A percentile compares a stretch with the other conserved stretches of the same genome.
These are phyloP conservation scores for Oncorhynchus tshawytscha DNA, from an alignment of 2,113 vertebrate genomes.

Conservation along the genomic window DNA sequence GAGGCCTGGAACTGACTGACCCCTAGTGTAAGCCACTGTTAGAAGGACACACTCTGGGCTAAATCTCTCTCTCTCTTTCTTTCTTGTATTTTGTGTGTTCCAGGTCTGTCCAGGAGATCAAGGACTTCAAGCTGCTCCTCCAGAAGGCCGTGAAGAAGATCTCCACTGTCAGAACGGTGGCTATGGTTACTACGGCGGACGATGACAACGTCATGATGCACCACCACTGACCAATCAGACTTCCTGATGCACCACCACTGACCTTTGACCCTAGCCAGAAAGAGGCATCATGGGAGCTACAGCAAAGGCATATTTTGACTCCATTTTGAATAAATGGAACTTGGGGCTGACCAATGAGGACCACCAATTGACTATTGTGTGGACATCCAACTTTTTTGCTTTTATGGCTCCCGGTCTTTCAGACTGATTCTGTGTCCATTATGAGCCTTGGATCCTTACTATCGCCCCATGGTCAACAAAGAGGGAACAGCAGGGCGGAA, in stretches of 20 bases:
- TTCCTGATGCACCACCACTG: not conserved
- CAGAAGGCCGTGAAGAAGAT: conserved; percentile 70
- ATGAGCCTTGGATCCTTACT: too few species aligned
- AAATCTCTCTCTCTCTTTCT: not conserved
- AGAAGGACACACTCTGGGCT: too few species aligned
- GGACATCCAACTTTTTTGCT: too few species aligned
- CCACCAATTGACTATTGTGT: too few species aligned
- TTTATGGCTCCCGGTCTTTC: too few species aligned
- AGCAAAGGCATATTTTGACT: not conserved
- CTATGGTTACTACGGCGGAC: conserved; percentile 44
- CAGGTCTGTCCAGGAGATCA: conserved; percentile 11
- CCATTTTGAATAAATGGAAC: too few species aligned
- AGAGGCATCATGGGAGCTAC: not conserved
- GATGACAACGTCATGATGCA: conserved; percentile 46
- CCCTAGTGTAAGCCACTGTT: too few species aligned
- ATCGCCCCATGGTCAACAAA: too few species aligned
- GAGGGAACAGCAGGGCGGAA: too few species aligned
- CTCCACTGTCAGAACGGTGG: conserved; percentile 56
- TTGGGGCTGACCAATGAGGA: too few species aligned
- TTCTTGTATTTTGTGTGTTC: not conserved
- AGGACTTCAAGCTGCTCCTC: conserved; percentile 58
- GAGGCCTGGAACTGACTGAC: too few species aligned
- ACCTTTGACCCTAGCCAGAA: conserved; percentile 9
- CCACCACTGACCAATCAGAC: conserved; percentile 4
- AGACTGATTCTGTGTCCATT: too few species aligned